Evolutionary conservation across 2,888 invertebrate species (phyloP).

Genomic region (Apamea monoglypha): DNA sequence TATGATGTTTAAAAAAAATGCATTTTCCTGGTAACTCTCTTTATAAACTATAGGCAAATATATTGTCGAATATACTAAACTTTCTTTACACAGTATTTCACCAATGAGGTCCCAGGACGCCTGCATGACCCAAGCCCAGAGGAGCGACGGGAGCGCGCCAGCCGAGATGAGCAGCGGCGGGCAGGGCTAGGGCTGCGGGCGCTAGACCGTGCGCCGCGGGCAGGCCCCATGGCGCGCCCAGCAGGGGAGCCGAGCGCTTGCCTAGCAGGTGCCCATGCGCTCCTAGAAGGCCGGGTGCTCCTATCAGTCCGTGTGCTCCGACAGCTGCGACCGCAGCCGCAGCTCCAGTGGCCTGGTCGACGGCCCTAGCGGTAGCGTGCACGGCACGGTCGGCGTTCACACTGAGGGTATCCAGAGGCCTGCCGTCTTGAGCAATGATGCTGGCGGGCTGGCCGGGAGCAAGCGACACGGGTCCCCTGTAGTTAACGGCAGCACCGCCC

Average conservation of each 20-base stretch:
- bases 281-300: conserved; percentile 69
- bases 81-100: conserved; percentile 73
- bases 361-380: conserved; percentile 83
- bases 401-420: conserved; percentile 86
- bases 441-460: conserved; percentile 86
- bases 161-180: conserved; percentile 67
- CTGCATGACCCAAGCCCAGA: conserved; percentile 69
- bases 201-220: conserved; percentile 69
- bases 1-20: conserved; percentile 49
- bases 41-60: conserved; percentile 80
- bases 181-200: conserved; percentile 69
- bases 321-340: conserved; percentile 55
- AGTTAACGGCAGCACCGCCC: conserved; percentile 81
- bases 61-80: conserved; percentile 63
- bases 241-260: conserved; percentile 82
- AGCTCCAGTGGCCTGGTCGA: conserved; percentile 74
- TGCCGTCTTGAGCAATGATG: conserved; percentile 85
- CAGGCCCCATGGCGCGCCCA: conserved; percentile 69
- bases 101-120: conserved; percentile 74
- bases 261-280: conserved; percentile 78
- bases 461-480: conserved; percentile 85
- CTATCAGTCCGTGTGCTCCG: conserved; percentile 71
- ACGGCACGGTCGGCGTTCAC: conserved; percentile 87
- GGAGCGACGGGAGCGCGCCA: conserved; percentile 69
- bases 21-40: conserved; percentile 84